Conservation (phyloP, 2,113 vertebrate genomes). For the Spermophilus dauricus region DNA sequence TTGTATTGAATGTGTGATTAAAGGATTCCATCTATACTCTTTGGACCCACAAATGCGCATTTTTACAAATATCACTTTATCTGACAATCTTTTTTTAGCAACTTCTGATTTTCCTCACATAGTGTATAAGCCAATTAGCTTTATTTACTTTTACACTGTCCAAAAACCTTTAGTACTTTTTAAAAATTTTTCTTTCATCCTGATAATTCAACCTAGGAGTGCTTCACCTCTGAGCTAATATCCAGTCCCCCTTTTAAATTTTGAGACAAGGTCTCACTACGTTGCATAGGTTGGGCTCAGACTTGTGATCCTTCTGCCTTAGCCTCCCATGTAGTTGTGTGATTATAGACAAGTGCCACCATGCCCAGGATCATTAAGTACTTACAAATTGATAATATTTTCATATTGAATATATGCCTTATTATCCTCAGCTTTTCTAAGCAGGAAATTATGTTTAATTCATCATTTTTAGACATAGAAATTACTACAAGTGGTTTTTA, state of each 20-base stretch:
- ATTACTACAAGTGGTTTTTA: not conserved
- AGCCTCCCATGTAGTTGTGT: too few relatives aligned
- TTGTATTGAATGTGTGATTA: not conserved
- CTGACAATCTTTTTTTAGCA: not conserved
- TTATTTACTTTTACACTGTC: not conserved
- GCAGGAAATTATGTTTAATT: not conserved
- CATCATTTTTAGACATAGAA: not conserved
- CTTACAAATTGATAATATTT: not conserved
- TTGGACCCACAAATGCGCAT: not conserved
- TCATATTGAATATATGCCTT: not conserved
- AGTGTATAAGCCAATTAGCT: not conserved
- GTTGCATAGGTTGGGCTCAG: too few relatives aligned
- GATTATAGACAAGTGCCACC: not conserved
- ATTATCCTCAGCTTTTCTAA: not conserved
- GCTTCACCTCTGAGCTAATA: too few relatives aligned
- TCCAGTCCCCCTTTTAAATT: too few relatives aligned
- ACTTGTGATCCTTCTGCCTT: too few relatives aligned
- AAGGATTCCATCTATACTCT: not conserved
- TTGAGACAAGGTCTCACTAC: too few relatives aligned
- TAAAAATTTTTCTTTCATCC: too few relatives aligned
- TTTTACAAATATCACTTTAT: not conserved
- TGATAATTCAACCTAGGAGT: too few relatives aligned
- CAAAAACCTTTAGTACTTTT: not conserved
- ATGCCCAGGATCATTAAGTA: not conserved
- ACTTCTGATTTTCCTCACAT: conserved; percentile 5